Conservation (phyloP, 2,888 invertebrate genomes). For the Petrolisthes manimaculis region DNA sequence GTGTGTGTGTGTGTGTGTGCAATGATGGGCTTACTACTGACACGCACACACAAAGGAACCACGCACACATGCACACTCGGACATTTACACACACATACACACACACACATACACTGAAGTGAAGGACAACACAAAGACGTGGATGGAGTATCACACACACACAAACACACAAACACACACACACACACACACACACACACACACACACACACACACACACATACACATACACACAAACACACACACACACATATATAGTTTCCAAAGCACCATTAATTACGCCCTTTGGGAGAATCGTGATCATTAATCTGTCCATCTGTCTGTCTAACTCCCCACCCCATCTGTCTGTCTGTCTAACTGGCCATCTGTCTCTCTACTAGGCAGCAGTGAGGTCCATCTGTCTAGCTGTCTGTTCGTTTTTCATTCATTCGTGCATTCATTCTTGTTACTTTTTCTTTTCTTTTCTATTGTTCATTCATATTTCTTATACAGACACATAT, state of each 20-base stretch:
- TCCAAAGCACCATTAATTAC: neutral
- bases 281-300: neutral
- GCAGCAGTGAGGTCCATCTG: neutral
- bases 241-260: neutral
- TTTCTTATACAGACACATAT: too few relatives aligned
- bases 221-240: neutral
- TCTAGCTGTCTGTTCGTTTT: neutral
- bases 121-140: neutral
- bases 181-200: constrained; percentile 8
- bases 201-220: neutral
- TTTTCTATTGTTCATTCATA: neutral
- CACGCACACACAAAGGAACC: neutral
- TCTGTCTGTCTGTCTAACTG: neutral
- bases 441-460: neutral
- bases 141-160: too few relatives aligned
- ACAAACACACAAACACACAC: constrained; percentile 2
- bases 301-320: neutral
- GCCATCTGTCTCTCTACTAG: neutral
- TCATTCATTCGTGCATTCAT: neutral
- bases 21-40: neutral
- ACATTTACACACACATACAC: neutral
- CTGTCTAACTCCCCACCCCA: neutral
- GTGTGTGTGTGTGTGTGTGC: constrained; percentile 18
- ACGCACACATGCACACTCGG: neutral
- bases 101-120: constrained; percentile 8